These are phyloP conservation scores for Propithecus deckenii DNA, from an alignment of 2,797 vertebrate genomes.

Conservation along the genomic window DNA sequence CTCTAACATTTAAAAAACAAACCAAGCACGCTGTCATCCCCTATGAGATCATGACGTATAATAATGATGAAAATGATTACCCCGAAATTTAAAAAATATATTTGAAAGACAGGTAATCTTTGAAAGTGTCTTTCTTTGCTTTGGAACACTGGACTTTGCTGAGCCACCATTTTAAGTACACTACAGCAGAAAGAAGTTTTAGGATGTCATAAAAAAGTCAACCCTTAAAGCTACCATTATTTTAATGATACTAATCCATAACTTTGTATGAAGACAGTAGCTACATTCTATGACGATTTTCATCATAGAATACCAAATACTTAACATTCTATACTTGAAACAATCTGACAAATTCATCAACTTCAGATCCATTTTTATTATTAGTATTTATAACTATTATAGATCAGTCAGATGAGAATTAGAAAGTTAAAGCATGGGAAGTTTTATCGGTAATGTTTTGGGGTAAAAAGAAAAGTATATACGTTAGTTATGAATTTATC, in stretches of 20 bases:
- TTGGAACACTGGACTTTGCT: not conserved
- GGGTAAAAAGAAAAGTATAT: not conserved
- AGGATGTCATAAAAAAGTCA: not conserved
- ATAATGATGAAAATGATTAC: not conserved
- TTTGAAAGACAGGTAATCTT: not conserved
- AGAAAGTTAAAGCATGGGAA: not conserved
- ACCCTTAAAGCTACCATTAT: not conserved
- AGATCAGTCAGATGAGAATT: not conserved
- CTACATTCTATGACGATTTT: not conserved
- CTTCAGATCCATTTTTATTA: not conserved
- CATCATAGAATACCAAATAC: not conserved
- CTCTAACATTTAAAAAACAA: not conserved
- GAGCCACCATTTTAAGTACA: not conserved
- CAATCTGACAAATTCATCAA: conserved; percentile 3
- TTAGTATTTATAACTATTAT: not conserved
- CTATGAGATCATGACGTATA: not conserved
- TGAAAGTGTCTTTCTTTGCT: not conserved
- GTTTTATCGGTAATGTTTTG: not conserved
- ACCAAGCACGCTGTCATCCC: not conserved
- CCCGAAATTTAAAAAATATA: not conserved
- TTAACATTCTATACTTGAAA: not conserved
- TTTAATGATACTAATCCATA: conserved; percentile 1
- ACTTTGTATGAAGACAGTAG: not conserved
- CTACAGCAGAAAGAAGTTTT: not conserved
- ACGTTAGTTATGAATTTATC: not conserved